Percentiles rank a stretch among this genome's conserved stretches.
Evolutionary conservation across 2,888 invertebrate species (phyloP).

Genomic region (Ephialtes manifestator): DNA sequence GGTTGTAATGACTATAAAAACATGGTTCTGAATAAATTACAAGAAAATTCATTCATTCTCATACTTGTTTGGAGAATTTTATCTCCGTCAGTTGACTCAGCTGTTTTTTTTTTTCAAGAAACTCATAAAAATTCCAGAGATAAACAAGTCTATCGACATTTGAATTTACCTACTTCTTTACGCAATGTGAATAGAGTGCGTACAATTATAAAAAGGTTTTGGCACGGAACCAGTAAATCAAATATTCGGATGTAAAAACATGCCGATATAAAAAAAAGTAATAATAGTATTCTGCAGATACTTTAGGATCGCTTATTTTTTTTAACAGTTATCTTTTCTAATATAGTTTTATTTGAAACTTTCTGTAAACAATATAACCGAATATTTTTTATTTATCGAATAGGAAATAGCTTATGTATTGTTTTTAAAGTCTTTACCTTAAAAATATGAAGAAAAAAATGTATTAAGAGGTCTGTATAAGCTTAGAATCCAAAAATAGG

Average conservation of each 20-base stretch:
- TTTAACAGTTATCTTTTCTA: no score
- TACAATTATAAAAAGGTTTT: neutral
- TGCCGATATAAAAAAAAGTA: neutral
- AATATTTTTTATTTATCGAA: no score
- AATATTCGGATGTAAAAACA: neutral
- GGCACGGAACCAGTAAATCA: neutral
- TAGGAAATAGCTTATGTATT: no score
- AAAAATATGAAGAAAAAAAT: no score
- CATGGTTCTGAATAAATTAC: neutral
- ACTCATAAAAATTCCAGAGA: neutral
- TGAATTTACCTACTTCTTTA: neutral
- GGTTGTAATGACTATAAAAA: neutral
- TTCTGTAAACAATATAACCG: no score
- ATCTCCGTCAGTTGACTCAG: neutral
- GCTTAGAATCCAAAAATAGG: no score
- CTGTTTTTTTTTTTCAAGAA: neutral
- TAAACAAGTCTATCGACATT: neutral
- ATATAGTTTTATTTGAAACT: no score
- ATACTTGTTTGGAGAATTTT: neutral
- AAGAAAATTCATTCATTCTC: neutral
- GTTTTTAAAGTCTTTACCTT: no score
- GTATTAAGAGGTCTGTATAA: no score
- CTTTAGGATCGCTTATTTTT: no score
- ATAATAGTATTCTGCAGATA: no score
- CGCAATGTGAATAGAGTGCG: no score